Base-by-base conservation (phyloP, 2,888 invertebrate species). In the Chrysina gloriosa region DNA sequence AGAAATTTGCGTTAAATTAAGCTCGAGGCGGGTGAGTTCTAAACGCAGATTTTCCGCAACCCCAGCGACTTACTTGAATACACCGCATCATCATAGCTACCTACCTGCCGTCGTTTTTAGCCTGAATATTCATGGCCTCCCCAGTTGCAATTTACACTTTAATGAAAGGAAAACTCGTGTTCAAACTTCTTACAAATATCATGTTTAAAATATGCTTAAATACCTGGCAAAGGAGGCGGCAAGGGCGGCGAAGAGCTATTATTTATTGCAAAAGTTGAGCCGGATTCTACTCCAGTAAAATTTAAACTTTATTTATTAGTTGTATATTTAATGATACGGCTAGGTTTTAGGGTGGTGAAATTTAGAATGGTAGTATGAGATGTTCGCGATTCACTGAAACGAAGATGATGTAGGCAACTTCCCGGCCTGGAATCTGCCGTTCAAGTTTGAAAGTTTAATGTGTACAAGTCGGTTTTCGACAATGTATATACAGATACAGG, bases 251-350 rank as follows among this genome's bases (percentile, higher is more conserved):
- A 21, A 45, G 16, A 27, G 52, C 29, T 50, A 65, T 65, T 65
- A 65, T 65, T 65, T 65, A 65, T 65, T 36, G 42, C 64, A 25
- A 39, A 65, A 65, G 50, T 65, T 65, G 19, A 36, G 64, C 64
- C 31, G 36, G 50, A 65, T 50, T 39, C 34, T 52, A 65, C 50
- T 39, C 34, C 34, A 39, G 52, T 36, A 50, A 65, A 65, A 65
- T 65, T 52, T 50, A 52, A 65, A 65, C 64, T 65, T 65, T 65
- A 65, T 65, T 65, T 65, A 65, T 65, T 65, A 65, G 64, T 52
- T 52, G 64, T 65, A 65, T 65, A 52, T 65, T 65, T 65, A 52
- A 65, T 34, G 64, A 65, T 65, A 65, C 64, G 50, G 39, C 34
- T 36, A 27, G 45, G 27, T 52, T 52, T 52, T 31, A n/a, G 7